Conservation (phyloP, 2,797 vertebrate species). For the Staurois parvus region DNA sequence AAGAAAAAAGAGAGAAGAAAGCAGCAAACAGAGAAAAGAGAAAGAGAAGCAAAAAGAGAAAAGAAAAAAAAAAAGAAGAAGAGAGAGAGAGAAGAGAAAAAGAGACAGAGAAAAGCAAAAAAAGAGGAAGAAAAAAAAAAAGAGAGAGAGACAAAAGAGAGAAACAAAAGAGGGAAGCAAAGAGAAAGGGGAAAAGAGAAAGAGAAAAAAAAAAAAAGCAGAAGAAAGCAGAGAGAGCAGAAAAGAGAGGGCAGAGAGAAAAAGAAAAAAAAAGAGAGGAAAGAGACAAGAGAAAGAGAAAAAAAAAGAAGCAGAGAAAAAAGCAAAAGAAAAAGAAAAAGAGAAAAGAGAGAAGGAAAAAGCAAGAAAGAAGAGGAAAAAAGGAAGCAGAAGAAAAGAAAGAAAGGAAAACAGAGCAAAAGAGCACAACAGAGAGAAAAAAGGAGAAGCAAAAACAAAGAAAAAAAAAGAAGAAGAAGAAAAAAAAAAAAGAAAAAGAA, state of each 20-base stretch:
- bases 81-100: too few relatives aligned
- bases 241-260: not conserved
- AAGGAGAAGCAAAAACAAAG: too few relatives aligned
- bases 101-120: not conserved
- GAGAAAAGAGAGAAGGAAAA: not conserved
- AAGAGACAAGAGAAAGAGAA: not conserved
- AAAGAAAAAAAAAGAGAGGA: not conserved
- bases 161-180: not conserved
- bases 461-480: too few relatives aligned
- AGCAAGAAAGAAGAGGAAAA: not conserved
- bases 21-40: too few relatives aligned
- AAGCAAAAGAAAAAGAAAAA: not conserved
- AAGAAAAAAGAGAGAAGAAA: too few relatives aligned
- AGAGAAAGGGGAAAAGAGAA: not conserved
- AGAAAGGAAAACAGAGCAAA: not conserved
- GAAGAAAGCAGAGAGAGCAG: not conserved
- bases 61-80: too few relatives aligned
- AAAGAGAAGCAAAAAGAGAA: too few relatives aligned
- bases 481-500: not conserved
- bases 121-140: not conserved
- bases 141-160: not conserved
- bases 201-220: not conserved
- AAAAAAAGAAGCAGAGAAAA: not conserved
- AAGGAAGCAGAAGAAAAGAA: not conserved
- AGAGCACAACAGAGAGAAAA: not conserved